Conservation (phyloP, 2,113 vertebrate genomes). For the Melospiza melodia region DNA sequence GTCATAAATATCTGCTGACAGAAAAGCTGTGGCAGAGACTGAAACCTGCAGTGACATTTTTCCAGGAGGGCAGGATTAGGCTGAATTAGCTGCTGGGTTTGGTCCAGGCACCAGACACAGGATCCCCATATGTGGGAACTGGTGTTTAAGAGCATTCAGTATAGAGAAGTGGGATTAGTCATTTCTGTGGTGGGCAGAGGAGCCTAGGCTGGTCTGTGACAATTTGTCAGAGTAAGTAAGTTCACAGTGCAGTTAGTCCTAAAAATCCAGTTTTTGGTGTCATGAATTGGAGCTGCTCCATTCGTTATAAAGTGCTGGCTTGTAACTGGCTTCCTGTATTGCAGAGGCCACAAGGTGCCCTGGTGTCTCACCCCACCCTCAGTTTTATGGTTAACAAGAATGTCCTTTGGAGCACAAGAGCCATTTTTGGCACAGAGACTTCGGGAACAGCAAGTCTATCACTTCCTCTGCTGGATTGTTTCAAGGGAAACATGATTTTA, state of each 20-base stretch:
- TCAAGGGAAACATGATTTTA: neutral
- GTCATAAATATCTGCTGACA: neutral
- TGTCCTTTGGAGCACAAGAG: neutral
- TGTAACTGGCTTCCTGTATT: neutral
- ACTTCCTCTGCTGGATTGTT: neutral
- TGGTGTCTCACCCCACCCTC: neutral
- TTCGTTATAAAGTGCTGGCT: neutral
- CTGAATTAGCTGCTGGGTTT: slow-evolving; percentile 16
- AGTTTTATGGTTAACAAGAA: neutral
- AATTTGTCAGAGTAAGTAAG: neutral
- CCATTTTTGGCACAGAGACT: neutral
- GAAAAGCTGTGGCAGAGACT: neutral
- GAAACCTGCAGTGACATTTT: slow-evolving; percentile 25
- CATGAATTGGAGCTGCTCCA: neutral
- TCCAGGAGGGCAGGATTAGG: slow-evolving; percentile 8
- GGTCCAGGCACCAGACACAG: neutral
- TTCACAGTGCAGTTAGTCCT: neutral
- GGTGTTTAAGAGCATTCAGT: neutral
- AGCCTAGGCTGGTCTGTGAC: neutral
- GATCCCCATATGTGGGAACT: neutral
- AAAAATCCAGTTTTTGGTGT: neutral
- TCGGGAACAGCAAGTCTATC: neutral
- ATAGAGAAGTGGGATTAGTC: neutral
- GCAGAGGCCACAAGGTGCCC: neutral
- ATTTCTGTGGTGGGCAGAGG: neutral